Evolutionary conservation across 2,113 vertebrate species (phyloP), one percentile per base, ranked within the genome.

Genomic region (Ranitomeya imitator): DNA sequence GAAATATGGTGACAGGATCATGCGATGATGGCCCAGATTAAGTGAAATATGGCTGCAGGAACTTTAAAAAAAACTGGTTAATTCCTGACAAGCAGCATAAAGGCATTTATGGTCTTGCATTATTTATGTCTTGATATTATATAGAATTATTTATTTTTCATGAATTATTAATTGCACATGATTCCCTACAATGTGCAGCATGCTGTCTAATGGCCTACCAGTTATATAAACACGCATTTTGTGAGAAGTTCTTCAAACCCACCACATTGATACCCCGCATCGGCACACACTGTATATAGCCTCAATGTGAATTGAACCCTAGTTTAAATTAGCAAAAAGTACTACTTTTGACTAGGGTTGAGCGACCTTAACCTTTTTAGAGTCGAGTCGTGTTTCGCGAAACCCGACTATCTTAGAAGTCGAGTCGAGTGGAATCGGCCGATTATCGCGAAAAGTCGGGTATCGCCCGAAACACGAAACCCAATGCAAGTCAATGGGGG

Each of bases 1-100:
- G 69, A 19, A 14, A 45, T 37, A 59, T 61, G 84, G 61, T 85
- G 83, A 85, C 61, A 73, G 31, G 57, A 60, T 61, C 23, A 16
- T 60, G 55, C 4, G 6, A 19, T 10, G n/a, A 74, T 45, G 71
- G 31, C 31, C 15, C 23, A 26, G 65, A 26, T 23, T 26, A 18
- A 74, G 71, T 45, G 73, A 76, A 5, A 18, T 45, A 1, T 7
- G 0, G 65, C 65, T n/a, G 21, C n/a, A 69, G 69, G 69, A 71
- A 52, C 45, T 10, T 10, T 18, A 51, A 21, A 52, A 51, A 13
- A 21, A 51, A 76, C 73, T 52, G 73, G 16, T 52, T 76, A 9
- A 21, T 76, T 52, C 73, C 73, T 21, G 37, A 52, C 45, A 21
- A 1, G 18, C 5, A 76, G 16, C 31, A 12, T 74, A 74, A 26